phyloP scores from a whole-genome alignment of 2,888 invertebrate genomes.

The Encarsia formosa region DNA sequence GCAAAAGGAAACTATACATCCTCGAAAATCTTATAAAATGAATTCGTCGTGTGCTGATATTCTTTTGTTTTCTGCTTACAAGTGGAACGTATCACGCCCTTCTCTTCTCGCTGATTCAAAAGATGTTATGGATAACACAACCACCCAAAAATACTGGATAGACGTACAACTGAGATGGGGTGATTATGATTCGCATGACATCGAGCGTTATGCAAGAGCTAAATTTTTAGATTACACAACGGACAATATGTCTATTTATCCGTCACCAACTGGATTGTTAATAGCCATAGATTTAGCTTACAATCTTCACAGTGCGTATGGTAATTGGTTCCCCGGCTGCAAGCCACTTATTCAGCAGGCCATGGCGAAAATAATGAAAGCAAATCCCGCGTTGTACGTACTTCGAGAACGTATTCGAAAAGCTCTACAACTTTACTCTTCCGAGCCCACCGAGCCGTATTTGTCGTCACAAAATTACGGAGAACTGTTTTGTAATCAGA shows the following conservation, averaged over 20 bases:
- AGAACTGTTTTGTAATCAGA: constrained; percentile 99
- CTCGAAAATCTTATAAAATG: constrained; percentile 99
- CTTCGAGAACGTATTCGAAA: constrained; percentile 97
- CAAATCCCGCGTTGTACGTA: constrained; percentile 97
- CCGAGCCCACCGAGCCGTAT: constrained; percentile 99
- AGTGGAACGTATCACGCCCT: constrained; percentile 97
- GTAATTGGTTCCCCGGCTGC: constrained; percentile 99
- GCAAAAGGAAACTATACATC: constrained; percentile 99
- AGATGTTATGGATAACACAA: constrained; percentile 95
- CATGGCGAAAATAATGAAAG: constrained; percentile 99
- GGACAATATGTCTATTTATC: constrained; percentile 99
- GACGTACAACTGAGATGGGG: constrained; percentile 99
- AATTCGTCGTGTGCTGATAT: constrained; percentile 99
- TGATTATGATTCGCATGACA: constrained; percentile 99
- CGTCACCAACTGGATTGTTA: constrained; percentile 94
- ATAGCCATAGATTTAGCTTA: constrained; percentile 98
- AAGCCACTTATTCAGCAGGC: constrained; percentile 98
- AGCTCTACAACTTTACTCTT: constrained; percentile 95
- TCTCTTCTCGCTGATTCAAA: constrained; percentile 96
- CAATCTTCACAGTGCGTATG: constrained; percentile 97
- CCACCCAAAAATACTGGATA: constrained; percentile 99
- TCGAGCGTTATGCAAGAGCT: constrained; percentile 93
- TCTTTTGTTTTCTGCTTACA: constrained; percentile 96
- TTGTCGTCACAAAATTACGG: constrained; percentile 99
- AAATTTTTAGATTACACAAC: constrained; percentile 99